Evolutionary conservation across 1,140 invertebrate genomes (phyloP).

Genomic region (Plectrocnemia conspersa): DNA sequence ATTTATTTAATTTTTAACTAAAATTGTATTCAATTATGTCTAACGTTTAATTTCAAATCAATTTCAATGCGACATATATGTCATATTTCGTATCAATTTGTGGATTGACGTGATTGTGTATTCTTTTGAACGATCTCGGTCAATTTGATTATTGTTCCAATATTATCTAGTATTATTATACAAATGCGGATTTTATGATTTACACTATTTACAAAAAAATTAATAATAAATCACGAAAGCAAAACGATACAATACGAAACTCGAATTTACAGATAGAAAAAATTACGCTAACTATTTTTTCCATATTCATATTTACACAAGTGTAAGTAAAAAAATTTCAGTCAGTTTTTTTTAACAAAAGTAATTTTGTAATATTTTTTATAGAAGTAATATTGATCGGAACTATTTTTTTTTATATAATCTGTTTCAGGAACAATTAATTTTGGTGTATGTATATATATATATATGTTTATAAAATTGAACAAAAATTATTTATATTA

Average conservation of each 20-base stretch:
- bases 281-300: too few relatives aligned
- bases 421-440: not conserved
- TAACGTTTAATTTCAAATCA: not conserved
- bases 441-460: not conserved
- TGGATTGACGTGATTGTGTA: slow-evolving; percentile 28
- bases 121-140: slow-evolving; percentile 24
- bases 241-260: not conserved
- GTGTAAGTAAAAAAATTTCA: not conserved
- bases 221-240: not conserved
- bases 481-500: slow-evolving; percentile 3
- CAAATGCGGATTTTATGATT: slow-evolving; percentile 24
- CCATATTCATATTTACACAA: too few relatives aligned
- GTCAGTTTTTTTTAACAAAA: slow-evolving; percentile 1
- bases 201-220: slow-evolving; percentile 28
- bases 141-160: slow-evolving; percentile 22
- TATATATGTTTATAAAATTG: not conserved
- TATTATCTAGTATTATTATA: slow-evolving; percentile 17
- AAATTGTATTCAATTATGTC: not conserved
- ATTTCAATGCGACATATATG: not conserved
- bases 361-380: not conserved
- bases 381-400: too few relatives aligned
- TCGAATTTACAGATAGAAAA: too few relatives aligned
- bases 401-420: too few relatives aligned
- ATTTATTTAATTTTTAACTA: not conserved
- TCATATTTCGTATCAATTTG: slow-evolving; percentile 16